A percentile compares a stretch with the other conserved stretches of the same genome.
phyloP scores from a whole-genome alignment of 2,113 vertebrate species.

The Zapus hudsonius region DNA sequence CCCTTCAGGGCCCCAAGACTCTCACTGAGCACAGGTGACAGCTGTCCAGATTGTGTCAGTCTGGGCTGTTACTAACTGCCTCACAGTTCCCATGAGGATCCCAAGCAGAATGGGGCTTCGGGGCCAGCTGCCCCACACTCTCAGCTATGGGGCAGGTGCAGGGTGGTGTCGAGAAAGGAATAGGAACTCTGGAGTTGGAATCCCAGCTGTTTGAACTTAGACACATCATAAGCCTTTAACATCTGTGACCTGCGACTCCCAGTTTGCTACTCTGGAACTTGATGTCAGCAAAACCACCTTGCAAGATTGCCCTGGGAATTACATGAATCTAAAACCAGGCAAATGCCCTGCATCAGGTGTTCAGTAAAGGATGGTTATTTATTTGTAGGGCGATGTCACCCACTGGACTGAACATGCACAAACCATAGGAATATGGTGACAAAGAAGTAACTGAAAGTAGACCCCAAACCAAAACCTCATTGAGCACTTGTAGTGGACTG shows the following conservation, averaged over 20 bases:
- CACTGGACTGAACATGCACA: neutral
- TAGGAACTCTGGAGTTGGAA: neutral
- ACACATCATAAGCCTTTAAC: neutral
- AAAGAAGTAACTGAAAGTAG: neutral
- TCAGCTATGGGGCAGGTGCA: accelerated
- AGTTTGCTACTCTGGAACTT: neutral
- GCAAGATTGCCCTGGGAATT: neutral
- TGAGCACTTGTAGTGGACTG: neutral
- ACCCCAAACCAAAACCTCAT: neutral
- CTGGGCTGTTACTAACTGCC: neutral
- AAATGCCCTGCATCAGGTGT: too few species aligned
- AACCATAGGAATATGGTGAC: neutral
- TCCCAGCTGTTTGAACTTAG: neutral
- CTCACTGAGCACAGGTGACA: neutral
- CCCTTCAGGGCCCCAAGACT: neutral
- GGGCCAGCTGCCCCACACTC: neutral
- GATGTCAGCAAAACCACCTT: neutral
- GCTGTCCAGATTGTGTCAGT: neutral
- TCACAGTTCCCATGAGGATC: neutral
- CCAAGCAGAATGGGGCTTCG: neutral
- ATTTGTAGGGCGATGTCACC: neutral
- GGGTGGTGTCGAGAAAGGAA: neutral
- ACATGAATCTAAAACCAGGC: neutral
- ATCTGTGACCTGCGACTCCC: neutral
- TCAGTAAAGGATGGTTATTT: neutral